Evolutionary conservation across 2,888 invertebrate species (phyloP), one percentile per base, ranked within the genome.

Genomic region (Linnaemya vulpina): DNA sequence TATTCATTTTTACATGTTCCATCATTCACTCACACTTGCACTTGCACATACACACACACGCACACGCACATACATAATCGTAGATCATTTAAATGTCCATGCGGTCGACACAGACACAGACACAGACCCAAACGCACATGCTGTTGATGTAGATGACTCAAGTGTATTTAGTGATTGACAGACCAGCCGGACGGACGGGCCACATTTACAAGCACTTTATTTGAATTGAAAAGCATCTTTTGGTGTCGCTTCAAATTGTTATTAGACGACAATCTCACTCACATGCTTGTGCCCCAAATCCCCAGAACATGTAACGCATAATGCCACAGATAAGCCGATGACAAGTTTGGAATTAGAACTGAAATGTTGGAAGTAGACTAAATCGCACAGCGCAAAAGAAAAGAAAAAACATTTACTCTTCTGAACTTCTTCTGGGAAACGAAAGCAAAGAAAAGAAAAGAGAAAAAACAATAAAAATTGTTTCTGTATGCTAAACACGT

Each of bases 241-340:
- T 62, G 40, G 70, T 65, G 70, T 82, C 76, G 38, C 17, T 77
- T 67, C 7, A 65, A 71, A 83, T 77, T 77, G 71, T 71, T 77
- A 71, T 77, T 65, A 77, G 71, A 67, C 67, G 51, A 67, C 67
- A 67, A 40, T 67, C 58, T 67, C 58, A 58, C 58, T 67, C 58
- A 58, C 65, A 71, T 71, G 71, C 40, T 51, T 76, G 58, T 83
- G 82, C 71, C 77, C 76, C 40, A 83, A 83, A 83, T 83, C 76
- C 76, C 71, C 51, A 77, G 76, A 71, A 83, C 77, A 83, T 83
- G 76, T 65, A 83, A 76, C 71, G 76, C 43, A 83, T 83, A 83
- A 77, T 83, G 82, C 73, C 77, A 77, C 22, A 76, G 76, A 76
- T 83, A 77, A 83, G 67, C 71, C 58, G 71, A 70, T 83, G 76